Evolutionary conservation across 1,140 invertebrate genomes (phyloP).

Genomic region (Helicoverpa armigera): DNA sequence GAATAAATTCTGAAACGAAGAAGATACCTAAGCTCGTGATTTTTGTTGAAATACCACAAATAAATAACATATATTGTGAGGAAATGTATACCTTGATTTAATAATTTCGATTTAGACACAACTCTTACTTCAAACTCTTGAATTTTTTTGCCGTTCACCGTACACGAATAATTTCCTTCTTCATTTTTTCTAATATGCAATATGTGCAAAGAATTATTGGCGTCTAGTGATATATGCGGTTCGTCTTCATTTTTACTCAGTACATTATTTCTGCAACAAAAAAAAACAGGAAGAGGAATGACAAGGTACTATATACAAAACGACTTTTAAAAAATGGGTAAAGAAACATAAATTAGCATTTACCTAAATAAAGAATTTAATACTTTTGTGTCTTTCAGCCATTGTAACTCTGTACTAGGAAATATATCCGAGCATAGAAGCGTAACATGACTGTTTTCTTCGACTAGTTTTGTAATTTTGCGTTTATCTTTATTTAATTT

Average conservation of each 20-base stretch:
- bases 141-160: constrained; percentile 84
- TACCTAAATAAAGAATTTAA: constrained; percentile 58
- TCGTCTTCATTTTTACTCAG: constrained; percentile 77
- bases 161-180: constrained; percentile 87
- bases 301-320: not conserved
- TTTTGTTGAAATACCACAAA: no score
- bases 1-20: constrained; percentile 81
- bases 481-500: constrained; percentile 76
- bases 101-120: constrained; percentile 76
- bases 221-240: constrained; percentile 85
- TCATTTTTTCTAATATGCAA: constrained; percentile 84
- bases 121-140: constrained; percentile 85
- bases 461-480: constrained; percentile 58
- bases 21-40: not conserved
- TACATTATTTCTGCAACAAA: constrained; percentile 65
- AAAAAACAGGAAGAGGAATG: not conserved
- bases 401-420: constrained; percentile 53
- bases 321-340: no score
- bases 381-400: constrained; percentile 56
- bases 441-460: constrained; percentile 84
- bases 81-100: constrained; percentile 78
- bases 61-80: no score
- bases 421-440: constrained; percentile 86
- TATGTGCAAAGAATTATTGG: constrained; percentile 87
- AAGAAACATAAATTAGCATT: not conserved